These are phyloP conservation scores for Bombyx mandarina DNA, from an alignment of 1,140 invertebrate genomes.

Conservation along the genomic window DNA sequence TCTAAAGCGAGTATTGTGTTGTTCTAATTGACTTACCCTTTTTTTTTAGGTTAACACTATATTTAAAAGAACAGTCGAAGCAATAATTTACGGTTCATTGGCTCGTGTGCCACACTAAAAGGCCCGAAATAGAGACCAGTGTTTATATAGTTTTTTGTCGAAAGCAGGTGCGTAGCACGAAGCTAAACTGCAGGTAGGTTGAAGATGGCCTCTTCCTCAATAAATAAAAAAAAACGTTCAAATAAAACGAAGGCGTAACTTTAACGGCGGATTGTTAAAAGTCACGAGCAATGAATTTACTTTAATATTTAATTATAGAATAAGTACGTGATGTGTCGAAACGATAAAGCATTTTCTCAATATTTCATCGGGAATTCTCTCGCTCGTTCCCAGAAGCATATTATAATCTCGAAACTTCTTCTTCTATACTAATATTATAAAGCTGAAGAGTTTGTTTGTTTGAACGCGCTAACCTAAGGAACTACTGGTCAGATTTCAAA, in stretches of 20 bases:
- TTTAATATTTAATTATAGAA: conserved; percentile 23
- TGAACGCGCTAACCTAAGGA: no score
- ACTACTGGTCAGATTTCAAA: no score
- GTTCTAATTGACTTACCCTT: no score
- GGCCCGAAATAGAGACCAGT: conserved; percentile 44
- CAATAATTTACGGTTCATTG: conserved; percentile 40
- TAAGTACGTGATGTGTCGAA: conserved; percentile 8
- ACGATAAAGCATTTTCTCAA: conserved; percentile 3
- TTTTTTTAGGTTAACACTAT: neutral
- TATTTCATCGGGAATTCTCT: conserved; percentile 7
- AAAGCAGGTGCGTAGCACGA: conserved; percentile 41
- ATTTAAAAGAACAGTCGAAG: conserved; percentile 11
- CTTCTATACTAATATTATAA: no score
- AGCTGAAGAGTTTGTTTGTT: no score
- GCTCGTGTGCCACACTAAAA: conserved; percentile 18
- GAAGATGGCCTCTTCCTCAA: conserved; percentile 42
- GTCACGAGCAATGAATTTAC: conserved; percentile 23
- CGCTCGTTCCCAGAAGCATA: conserved; percentile 14
- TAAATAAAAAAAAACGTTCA: conserved; percentile 24
- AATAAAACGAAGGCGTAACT: conserved; percentile 23
- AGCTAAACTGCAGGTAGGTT: conserved; percentile 34
- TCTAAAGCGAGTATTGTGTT: no score
- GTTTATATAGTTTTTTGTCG: conserved; percentile 56
- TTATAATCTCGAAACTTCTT: neutral
- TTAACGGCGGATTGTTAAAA: conserved; percentile 33